Evolutionary conservation across 2,113 vertebrate genomes (phyloP), one percentile per base, ranked within the genome.

Genomic region (Ivindomyrus marchei): DNA sequence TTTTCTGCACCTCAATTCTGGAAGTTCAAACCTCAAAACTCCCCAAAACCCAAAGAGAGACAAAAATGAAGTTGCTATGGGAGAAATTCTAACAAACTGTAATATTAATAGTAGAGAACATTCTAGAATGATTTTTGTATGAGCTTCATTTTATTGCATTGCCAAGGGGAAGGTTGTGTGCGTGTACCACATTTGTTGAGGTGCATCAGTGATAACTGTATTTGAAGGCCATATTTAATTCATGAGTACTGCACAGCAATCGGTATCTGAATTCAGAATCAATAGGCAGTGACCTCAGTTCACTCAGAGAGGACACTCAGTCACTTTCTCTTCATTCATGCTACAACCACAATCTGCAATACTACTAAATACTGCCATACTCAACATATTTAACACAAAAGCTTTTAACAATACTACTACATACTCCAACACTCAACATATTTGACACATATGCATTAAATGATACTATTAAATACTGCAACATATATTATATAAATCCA

Each of bases 221-320:
- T 24, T 49, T 53, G 50, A 74, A 89, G 1, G 85, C 49, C 42
- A 89, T 77, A 89, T 91, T 94, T 92, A 91, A 93, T 93, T 94
- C 90, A 91, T 90, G 89, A 80, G 58, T 0, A n/a, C 85, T 15
- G 11, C 10, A 88, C 89, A 80, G 87, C n/a, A 92, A 92, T 84
- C 90, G 89, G 70, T 3, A 86, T 66, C 90, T 80, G 89, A 89
- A 90, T 90, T 88, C 91, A 91, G 91, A 91, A 91, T 74, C 86
- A 90, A 87, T 0, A 1, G 83, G 90, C 53, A 89, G 92, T 89
- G 91, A 70, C 90, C 66, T 91, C 89, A 70, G 89, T 62, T 92
- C 87, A 56, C 31, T 56, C 9, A 15, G 49, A 85, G 88, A 89
- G 46, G 46, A 49, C 66, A 24, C 17, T 83, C 62, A 80, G 74